Evolutionary conservation across 2,888 invertebrate genomes (phyloP).

Genomic region (Leptinotarsa haldemani): DNA sequence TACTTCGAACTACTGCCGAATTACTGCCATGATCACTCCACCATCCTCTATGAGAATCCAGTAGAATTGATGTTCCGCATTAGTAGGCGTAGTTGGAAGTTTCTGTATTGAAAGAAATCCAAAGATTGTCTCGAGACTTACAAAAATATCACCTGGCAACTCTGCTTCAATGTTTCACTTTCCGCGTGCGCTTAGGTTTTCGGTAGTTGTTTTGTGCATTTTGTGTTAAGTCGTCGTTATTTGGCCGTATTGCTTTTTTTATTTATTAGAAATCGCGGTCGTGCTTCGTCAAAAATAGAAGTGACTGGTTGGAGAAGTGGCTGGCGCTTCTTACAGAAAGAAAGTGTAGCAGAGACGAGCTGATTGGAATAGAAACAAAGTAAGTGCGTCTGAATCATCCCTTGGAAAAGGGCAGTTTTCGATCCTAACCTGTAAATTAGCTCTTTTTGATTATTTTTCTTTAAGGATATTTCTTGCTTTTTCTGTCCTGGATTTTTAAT

Average conservation of each 20-base stretch:
- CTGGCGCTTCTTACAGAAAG: constrained; percentile 11
- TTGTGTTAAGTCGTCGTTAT: background rate
- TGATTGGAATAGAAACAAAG: background rate
- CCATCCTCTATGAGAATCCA: too few species aligned
- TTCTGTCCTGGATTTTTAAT: background rate
- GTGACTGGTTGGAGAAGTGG: constrained; percentile 12
- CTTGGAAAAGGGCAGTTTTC: background rate
- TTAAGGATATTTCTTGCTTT: background rate
- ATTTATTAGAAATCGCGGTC: constrained; percentile 16
- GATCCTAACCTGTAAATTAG: constrained; percentile 4
- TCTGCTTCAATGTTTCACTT: background rate
- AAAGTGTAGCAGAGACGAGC: background rate
- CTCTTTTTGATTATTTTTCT: background rate
- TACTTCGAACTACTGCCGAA: too few species aligned
- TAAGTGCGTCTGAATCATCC: background rate
- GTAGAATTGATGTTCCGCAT: too few species aligned
- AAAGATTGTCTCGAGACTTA: too few species aligned
- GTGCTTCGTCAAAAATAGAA: constrained; percentile 12
- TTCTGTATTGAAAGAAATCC: too few species aligned
- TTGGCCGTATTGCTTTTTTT: constrained; percentile 3
- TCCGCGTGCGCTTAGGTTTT: background rate
- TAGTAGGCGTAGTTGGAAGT: too few species aligned
- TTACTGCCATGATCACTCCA: too few species aligned
- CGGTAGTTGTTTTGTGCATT: background rate
- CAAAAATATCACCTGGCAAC: too few species aligned